Conservation (phyloP, 1,140 invertebrate genomes). For the Trissolcus basalis region DNA sequence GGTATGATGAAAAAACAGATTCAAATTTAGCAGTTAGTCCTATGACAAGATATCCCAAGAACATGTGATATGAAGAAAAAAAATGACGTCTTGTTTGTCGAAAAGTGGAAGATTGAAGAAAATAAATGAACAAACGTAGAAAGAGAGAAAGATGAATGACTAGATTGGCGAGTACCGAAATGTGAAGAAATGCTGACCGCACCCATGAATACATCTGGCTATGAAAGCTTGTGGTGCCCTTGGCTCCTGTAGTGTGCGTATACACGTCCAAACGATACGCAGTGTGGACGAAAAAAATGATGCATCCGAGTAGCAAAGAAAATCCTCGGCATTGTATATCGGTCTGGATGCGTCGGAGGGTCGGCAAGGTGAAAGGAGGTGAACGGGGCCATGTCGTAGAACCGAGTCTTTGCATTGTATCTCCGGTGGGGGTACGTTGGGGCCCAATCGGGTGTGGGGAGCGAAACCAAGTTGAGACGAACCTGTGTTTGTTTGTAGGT, state of each 20-base stretch:
- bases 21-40: too few species aligned
- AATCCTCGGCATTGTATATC: slow-evolving; percentile 58
- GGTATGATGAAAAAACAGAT: too few species aligned
- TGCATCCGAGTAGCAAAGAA: slow-evolving; percentile 60
- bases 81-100: too few species aligned
- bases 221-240: slow-evolving; percentile 36
- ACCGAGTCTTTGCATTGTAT: slow-evolving; percentile 48
- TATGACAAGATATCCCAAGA: too few species aligned
- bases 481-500: slow-evolving; percentile 62
- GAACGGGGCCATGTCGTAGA: slow-evolving; percentile 55
- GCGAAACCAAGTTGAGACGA: slow-evolving; percentile 35
- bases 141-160: slow-evolving; percentile 26
- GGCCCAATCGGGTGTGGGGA: slow-evolving; percentile 27
- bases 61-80: too few species aligned
- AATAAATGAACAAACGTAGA: too few species aligned
- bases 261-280: slow-evolving; percentile 46
- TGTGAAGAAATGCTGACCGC: slow-evolving; percentile 35
- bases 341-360: slow-evolving; percentile 52
- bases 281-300: slow-evolving; percentile 59
- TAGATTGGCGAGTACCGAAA: too few species aligned
- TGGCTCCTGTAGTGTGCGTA: slow-evolving; percentile 26
- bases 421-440: slow-evolving; percentile 28
- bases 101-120: too few species aligned
- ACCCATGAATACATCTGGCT: slow-evolving; percentile 45
- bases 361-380: slow-evolving; percentile 50